phyloP scores from a whole-genome alignment of 2,888 invertebrate genomes.

The Cryptosula pallasiana region DNA sequence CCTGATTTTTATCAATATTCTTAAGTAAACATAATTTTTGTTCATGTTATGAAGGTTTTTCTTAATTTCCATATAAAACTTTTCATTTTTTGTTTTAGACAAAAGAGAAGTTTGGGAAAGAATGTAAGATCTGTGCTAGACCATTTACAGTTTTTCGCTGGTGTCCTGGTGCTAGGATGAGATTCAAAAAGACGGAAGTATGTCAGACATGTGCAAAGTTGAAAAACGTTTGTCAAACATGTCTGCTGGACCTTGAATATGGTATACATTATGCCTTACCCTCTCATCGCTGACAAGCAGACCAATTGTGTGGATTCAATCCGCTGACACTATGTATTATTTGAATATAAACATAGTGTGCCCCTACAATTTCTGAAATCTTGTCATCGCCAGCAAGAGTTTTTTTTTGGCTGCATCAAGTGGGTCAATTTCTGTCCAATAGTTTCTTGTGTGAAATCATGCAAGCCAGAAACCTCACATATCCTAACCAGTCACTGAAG shows the following conservation, averaged over 20 bases:
- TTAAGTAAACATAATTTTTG: constrained; percentile 30
- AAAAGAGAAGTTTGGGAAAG: constrained; percentile 89
- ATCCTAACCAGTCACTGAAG: too few species aligned
- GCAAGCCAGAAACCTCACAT: too few species aligned
- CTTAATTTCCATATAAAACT: too few species aligned
- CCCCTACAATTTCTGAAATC: too few species aligned
- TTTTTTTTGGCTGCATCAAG: too few species aligned
- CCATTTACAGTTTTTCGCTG: constrained; percentile 94
- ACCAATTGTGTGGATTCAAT: too few species aligned
- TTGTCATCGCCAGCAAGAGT: too few species aligned
- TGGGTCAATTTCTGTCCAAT: too few species aligned
- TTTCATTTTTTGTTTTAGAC: constrained; percentile 61
- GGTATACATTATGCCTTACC: constrained; percentile 53
- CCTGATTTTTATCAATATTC: constrained; percentile 25
- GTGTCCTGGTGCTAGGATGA: constrained; percentile 91
- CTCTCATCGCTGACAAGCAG: too few species aligned
- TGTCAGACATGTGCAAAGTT: constrained; percentile 91
- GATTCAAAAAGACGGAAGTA: constrained; percentile 93
- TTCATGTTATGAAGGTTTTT: neutral
- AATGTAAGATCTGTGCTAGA: constrained; percentile 88
- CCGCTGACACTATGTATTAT: too few species aligned
- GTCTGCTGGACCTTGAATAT: constrained; percentile 86
- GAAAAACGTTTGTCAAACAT: constrained; percentile 95
- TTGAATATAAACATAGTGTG: too few species aligned
- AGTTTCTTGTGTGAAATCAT: too few species aligned